Base-by-base conservation (phyloP, 2,888 invertebrate species). In the Brachypalpus laphriformis region DNA sequence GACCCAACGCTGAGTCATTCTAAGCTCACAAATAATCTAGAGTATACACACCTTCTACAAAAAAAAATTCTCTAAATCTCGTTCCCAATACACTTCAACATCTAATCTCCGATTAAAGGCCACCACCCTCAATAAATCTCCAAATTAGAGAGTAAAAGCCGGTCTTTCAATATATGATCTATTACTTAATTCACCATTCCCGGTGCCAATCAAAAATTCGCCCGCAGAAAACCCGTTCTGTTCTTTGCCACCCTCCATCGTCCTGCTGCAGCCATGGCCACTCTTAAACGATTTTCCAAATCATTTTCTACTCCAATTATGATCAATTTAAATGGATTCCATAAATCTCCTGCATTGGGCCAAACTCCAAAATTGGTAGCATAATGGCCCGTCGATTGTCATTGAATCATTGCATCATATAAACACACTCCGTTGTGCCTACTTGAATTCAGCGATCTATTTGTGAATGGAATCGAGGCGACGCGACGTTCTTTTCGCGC, bases 231-330 rank as follows among this genome's bases (percentile, higher is more conserved):
- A 57, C 71, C 65, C 49, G 65, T 45, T 54, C n/a, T 6, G 34
- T 34, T 28, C 28, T 3, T 7, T 25, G 25, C 3, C 40, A 51
- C 20, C 6, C 18, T 16, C 22, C 34, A 51, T 51, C 51, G 42
- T n/a, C n/a, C n/a, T n/a, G n/a, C n/a, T n/a, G n/a, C n/a, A n/a
- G n/a, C 18, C 25, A 25, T 56, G 68, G 74, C 42, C 74, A 70
- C 40, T 88, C 88, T 88, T 88, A 87, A 86, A 76, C 88, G 88
- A 89, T 89, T 90, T 89, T 89, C 89, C 90, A 90, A 91, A 91
- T 90, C 90, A 90, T 91, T 91, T 91, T 90, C 90, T 90, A 89
- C 90, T 89, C 91, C 91, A 91, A 91, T 91, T 91, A 91, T 91
- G 90, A 91, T 85, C 90, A 89, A 89, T 89, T 89, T 89, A 89